These are phyloP conservation scores for Hippocampus guttulatus DNA, from an alignment of 2,113 vertebrate species.

Conservation along the genomic window DNA sequence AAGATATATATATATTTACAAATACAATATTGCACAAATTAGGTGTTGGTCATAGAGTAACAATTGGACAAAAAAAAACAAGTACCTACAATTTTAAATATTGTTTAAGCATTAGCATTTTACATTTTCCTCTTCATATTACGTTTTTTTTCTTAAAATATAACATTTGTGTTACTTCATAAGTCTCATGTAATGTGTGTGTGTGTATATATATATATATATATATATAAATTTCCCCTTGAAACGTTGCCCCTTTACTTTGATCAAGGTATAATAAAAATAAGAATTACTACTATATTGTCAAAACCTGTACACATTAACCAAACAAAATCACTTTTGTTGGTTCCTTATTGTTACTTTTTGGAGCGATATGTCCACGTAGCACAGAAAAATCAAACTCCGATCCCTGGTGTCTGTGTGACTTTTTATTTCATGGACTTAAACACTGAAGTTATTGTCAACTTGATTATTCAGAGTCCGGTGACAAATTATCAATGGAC, in stretches of 20 bases:
- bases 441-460: slow-evolving; percentile 1
- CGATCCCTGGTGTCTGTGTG: background rate
- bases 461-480: background rate
- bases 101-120: too few species aligned
- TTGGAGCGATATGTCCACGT: background rate
- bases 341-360: background rate
- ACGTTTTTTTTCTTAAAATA: too few species aligned
- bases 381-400: background rate
- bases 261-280: too few species aligned
- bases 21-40: background rate
- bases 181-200: too few species aligned
- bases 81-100: background rate
- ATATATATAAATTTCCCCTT: too few species aligned
- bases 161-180: too few species aligned
- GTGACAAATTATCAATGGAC: background rate
- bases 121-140: too few species aligned
- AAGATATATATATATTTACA: background rate
- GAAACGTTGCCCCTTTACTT: too few species aligned
- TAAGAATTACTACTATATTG: too few species aligned
- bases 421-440: slow-evolving; percentile 3
- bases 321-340: background rate
- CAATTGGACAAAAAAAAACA: background rate
- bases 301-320: too few species aligned
- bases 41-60: background rate
- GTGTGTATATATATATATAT: too few species aligned